Evolutionary conservation across 2,797 vertebrate genomes (phyloP), one percentile per base, ranked within the genome.

Genomic region (Anabas testudineus): DNA sequence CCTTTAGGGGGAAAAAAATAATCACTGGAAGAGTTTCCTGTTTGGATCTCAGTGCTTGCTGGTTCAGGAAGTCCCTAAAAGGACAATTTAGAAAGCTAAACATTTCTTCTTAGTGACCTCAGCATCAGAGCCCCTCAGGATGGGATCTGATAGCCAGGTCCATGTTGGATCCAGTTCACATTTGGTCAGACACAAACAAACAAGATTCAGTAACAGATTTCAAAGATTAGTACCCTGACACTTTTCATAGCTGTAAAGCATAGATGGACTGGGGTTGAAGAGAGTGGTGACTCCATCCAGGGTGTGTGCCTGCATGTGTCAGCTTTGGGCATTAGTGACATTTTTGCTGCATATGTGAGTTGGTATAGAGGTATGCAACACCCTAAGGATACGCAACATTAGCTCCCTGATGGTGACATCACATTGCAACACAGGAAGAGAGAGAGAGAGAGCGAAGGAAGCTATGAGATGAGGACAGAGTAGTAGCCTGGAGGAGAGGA

Each of bases 391-490:
- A 74, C 45, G 73, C 81, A 75, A 80, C 82, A 90, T 89, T 92
- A 88, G 76, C 80, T 89, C 73, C 72, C 71, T 74, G 73, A 87
- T 83, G 86, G 85, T 84, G 83, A 88, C 81, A 70, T 89, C 79
- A 88, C 85, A 71, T 76, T 87, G 78, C 87, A 85, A 88, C 78
- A 84, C 78, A 74, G 61, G 60, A 42, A 70, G 63, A 51, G 57
- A 52, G 72, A 26, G 57, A 55, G 71, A 28, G 42, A 47, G 30
- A 59, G 15, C 0, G n/a, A 45, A 65, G 54, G 34, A 59, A 54
- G 34, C 56, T 72, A 78, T 48, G 55, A 21, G 74, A 71, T 2
- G 13, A 84, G 59, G 47, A 76, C 52, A 51, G 52, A 68, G 58
- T 51, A 30, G 67, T 74, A 73, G 74, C 58, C 62, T 55, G 63